Conservation (phyloP, 2,797 vertebrate genomes). For the Acanthurus leucopareius region DNA sequence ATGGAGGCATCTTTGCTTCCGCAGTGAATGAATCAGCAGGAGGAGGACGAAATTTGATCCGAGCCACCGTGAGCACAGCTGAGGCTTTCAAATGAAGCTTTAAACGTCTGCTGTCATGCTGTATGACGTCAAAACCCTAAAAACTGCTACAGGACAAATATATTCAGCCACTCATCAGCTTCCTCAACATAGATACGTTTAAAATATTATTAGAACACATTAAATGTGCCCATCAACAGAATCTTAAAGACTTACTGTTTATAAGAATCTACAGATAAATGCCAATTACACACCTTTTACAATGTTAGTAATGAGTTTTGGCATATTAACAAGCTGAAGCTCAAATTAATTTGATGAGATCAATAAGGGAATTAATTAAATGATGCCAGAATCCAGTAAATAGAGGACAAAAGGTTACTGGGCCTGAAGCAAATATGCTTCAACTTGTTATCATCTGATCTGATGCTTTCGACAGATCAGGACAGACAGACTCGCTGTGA, state of each 20-base stretch:
- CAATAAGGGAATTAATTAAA: background rate
- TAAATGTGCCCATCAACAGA: constrained; percentile 28
- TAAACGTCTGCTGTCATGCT: no score
- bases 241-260: constrained; percentile 7
- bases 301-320: constrained; percentile 20
- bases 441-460: background rate
- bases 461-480: background rate
- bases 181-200: no score
- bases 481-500: no score
- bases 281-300: constrained; percentile 7
- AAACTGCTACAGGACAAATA: no score
- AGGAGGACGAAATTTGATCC: constrained; percentile 21
- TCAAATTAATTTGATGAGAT: constrained; percentile 14
- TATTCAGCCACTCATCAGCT: no score
- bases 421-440: background rate
- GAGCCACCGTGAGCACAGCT: no score
- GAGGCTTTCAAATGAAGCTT: no score
- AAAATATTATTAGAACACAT: background rate
- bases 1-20: constrained; percentile 2
- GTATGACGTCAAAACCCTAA: no score
- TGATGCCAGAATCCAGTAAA: background rate
- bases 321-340: background rate
- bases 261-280: constrained; percentile 1
- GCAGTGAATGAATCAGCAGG: constrained; percentile 19
- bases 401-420: background rate